A percentile compares a stretch with the other conserved stretches of the same genome.
These are phyloP conservation scores for Valencia hispanica DNA, from an alignment of 2,797 vertebrate genomes.

Conservation along the genomic window DNA sequence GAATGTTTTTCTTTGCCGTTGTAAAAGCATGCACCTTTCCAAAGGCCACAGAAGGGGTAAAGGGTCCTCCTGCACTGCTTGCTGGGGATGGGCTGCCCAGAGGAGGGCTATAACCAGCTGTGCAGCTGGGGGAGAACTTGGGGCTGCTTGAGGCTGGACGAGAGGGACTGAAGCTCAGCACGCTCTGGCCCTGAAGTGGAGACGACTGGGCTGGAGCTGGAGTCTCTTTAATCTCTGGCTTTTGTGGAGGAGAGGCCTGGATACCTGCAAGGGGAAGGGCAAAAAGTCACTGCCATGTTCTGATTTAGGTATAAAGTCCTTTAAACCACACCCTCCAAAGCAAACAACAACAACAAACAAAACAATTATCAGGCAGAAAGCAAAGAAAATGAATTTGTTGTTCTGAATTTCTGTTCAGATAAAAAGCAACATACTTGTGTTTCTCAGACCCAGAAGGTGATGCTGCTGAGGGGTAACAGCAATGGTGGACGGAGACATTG, in stretches of 20 bases:
- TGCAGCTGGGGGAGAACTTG: conserved; percentile 87
- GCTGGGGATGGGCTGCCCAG: conserved; percentile 81
- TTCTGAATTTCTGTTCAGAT: background rate
- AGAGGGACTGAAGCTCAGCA: conserved; percentile 93
- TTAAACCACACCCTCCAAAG: too few species aligned
- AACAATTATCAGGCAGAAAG: background rate
- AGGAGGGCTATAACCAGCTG: conserved; percentile 88
- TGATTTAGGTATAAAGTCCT: background rate
- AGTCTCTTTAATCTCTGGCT: conserved; percentile 81
- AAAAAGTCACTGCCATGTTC: background rate
- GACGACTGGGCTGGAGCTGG: conserved; percentile 82
- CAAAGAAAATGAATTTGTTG: too few species aligned
- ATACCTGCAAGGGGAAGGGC: conserved; percentile 72
- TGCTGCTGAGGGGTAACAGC: conserved; percentile 87
- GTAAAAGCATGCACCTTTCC: conserved; percentile 75
- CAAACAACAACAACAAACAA: too few species aligned
- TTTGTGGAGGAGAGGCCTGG: conserved; percentile 83
- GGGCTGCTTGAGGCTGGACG: conserved; percentile 87
- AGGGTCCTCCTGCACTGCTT: conserved; percentile 75
- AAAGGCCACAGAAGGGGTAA: conserved; percentile 78
- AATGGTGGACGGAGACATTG: conserved; percentile 87
- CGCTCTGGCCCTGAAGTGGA: conserved; percentile 90
- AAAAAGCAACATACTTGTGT: conserved; percentile 69
- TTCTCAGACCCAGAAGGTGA: conserved; percentile 84
- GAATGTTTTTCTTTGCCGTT: background rate